Conservation (phyloP, 2,113 vertebrate species). For the Corapipo altera region DNA sequence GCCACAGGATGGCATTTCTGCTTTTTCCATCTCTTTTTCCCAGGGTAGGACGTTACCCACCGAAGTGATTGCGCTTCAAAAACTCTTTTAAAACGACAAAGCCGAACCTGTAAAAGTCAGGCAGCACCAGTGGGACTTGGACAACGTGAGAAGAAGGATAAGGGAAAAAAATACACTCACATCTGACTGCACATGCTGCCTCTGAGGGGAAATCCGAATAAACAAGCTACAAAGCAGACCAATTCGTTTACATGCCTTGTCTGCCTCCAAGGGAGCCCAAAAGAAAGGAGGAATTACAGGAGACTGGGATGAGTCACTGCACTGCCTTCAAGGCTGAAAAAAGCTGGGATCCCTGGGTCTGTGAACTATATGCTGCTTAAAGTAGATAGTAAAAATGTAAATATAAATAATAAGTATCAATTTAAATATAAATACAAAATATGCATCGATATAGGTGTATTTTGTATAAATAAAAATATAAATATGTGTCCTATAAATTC, state of each 20-base stretch:
- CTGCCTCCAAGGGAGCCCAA: not conserved
- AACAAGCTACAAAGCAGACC: not conserved
- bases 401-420: not conserved
- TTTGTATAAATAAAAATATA: not conserved
- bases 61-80: not conserved
- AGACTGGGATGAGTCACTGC: not conserved
- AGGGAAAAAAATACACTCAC: not conserved
- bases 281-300: not conserved
- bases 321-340: not conserved
- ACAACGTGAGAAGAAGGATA: not conserved
- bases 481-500: not conserved
- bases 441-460: not conserved
- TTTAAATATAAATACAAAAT: not conserved
- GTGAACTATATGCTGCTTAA: not conserved
- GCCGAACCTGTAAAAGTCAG: not conserved
- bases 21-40: not conserved
- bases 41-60: not conserved
- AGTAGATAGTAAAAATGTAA: not conserved
- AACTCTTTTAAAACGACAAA: not conserved
- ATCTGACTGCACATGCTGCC: not conserved
- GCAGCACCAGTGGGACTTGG: not conserved
- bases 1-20: rapidly evolving
- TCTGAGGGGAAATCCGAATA: not conserved
- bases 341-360: not conserved
- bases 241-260: not conserved